phyloP scores from a whole-genome alignment of 35 echinoderm and acorn worm species.

The Heliocidaris tuberculata region DNA sequence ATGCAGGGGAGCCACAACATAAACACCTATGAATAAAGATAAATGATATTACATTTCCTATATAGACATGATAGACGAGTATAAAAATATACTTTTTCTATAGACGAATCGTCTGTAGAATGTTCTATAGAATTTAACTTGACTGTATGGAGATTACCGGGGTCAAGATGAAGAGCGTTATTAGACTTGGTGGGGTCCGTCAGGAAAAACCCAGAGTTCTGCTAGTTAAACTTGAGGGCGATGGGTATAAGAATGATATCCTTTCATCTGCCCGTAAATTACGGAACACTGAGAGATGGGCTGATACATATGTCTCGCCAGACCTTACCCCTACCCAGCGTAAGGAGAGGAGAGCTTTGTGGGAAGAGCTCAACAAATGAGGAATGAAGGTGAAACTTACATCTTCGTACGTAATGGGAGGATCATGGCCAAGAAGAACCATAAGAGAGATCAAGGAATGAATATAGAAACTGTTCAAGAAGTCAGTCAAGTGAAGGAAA shows the following conservation, averaged over 20 bases:
- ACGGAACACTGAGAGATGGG: conserved; percentile 41
- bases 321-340: conserved; percentile 37
- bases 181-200: conserved; percentile 35
- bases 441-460: not conserved
- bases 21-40: too few relatives aligned
- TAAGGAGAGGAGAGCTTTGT: not conserved
- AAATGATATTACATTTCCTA: too few relatives aligned
- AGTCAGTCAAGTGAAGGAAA: not conserved
- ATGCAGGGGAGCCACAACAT: too few relatives aligned
- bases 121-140: too few relatives aligned
- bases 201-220: conserved; percentile 37
- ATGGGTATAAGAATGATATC: conserved; percentile 29
- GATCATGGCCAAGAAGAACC: conserved; percentile 22
- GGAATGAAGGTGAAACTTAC: conserved; percentile 37
- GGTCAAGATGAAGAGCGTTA: conserved; percentile 38
- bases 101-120: too few relatives aligned
- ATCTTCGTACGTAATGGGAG: conserved; percentile 44
- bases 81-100: too few relatives aligned
- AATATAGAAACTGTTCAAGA: not conserved
- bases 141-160: conserved; percentile 29
- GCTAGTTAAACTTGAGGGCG: conserved; percentile 27
- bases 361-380: conserved; percentile 42
- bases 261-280: conserved; percentile 42
- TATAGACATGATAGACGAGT: too few relatives aligned
- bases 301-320: conserved; percentile 36